These are phyloP conservation scores for Tonatia bakeri DNA, from an alignment of 2,113 vertebrate species.

Conservation along the genomic window DNA sequence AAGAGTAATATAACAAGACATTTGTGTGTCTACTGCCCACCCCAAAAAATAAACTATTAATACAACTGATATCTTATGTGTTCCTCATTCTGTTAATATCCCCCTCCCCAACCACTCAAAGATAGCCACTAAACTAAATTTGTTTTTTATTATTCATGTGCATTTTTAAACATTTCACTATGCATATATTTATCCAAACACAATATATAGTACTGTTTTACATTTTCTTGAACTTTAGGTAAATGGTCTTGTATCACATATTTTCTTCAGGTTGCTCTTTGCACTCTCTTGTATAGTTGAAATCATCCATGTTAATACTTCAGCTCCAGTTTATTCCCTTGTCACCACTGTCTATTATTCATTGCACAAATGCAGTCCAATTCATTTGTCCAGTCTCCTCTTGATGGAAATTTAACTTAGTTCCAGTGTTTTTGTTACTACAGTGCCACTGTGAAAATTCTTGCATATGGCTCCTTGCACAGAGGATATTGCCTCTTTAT, in stretches of 20 bases:
- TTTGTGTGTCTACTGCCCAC: background rate
- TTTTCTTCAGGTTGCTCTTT: background rate
- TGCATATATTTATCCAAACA: background rate
- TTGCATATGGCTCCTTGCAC: background rate
- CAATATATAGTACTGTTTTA: background rate
- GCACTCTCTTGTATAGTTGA: background rate
- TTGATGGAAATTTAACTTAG: background rate
- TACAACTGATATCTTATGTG: background rate
- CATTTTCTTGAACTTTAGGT: background rate
- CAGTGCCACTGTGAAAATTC: background rate
- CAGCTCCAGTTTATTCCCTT: background rate
- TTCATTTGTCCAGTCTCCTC: constrained; percentile 3
- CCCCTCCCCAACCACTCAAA: background rate
- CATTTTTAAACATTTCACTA: background rate
- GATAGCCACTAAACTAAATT: constrained; percentile 1
- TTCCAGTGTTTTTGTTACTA: background rate
- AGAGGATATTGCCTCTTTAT: background rate
- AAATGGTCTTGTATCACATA: background rate
- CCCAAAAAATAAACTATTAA: background rate
- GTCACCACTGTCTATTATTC: background rate
- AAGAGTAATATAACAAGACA: background rate
- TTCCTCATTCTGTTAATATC: background rate
- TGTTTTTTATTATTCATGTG: background rate
- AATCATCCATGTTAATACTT: background rate
- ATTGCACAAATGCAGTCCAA: background rate